Evolutionary conservation across 2,888 invertebrate species (phyloP), one percentile per base, ranked within the genome.

Genomic region (Bellardia bayeri): DNA sequence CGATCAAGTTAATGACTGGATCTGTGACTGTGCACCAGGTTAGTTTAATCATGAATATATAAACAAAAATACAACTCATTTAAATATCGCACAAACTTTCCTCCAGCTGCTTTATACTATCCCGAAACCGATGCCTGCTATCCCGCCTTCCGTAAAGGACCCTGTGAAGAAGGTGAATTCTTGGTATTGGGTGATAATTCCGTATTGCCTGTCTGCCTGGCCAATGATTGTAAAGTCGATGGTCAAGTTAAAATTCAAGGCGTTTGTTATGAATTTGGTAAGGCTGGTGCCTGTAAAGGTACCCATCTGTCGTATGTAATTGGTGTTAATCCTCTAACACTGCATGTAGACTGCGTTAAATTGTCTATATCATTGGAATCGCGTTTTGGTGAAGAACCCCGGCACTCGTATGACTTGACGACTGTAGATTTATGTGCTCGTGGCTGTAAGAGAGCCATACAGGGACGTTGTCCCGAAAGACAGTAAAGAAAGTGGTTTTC

Each of bases 131-230:
- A 96, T 89, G 93, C 93, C 8, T 97, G 97, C 90, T 95, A 95
- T 93, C 94, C 95, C 69, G 95, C 95, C 0, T 96, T 95, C 90
- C 94, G 94, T 56, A 94, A 94, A 91, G 97, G 97, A 0, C 97
- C 97, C 0, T 97, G 97, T 90, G 88, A 90, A 0, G 75, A 90
- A 0, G 94, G 94, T 0, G 91, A 96, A 80, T 95, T 96, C 90
- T 93, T 96, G 37, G 91, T 95, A 8, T 93, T 97, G 30, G 94
- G 94, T 11, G 88, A 90, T 61, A 93, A 94, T 54, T 92, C 95
- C 14, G 94, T 94, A 0, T 93, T 95, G 61, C 96, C 96, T 0
- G 92, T 94, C 75, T 97, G 97, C 90, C 93, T 93, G 4, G 89
- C 89, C 33, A 97, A 97, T 93, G 95, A 95, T 0, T 97, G 97